Evolutionary conservation across 2,888 invertebrate species (phyloP), one percentile per base, ranked within the genome.

Genomic region (Aproaerema taeniolella): DNA sequence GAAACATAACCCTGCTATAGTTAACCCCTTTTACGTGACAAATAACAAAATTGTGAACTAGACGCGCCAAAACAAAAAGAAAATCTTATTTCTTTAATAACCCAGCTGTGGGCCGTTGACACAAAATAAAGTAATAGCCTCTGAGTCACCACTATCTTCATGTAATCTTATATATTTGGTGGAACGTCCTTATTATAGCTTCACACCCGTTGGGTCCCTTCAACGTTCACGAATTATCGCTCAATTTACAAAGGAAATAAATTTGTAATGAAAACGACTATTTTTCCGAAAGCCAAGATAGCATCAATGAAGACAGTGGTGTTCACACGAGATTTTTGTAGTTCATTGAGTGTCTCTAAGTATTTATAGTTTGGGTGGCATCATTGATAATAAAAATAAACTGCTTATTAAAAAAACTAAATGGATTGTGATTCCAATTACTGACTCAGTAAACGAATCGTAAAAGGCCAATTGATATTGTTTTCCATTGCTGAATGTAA

Each of bases 221-320:
- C 61, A 55, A 52, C 54, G 52, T 50, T 51, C 43, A 65, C 64
- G 58, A 71, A 60, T 73, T 79, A 80, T 76, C 61, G 69, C 73
- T 78, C 77, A 78, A 79, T 79, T 72, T 64, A 67, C 57, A 52
- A 54, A 59, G 62, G 48, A 62, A 65, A 72, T 68, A 67, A 64
- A 66, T 67, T 65, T 62, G 66, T 65, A 64, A 64, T 63, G 58
- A 53, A 62, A 63, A 54, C 58, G 50, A 38, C 49, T 47, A 52
- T 55, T 53, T 52, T 42, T 33, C 47, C 52, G 50, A 52, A 46
- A 44, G 39, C 36, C 35, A 24, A 45, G 52, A 59, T 53, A 53
- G 45, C 47, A 53, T 54, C 52, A 44, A 43, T 31, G 37, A 30
- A n/a, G 30, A 37, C 35, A 25, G 36, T 17, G 39, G 14, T 24